A percentile compares a stretch with the other conserved stretches of the same genome.
These are phyloP conservation scores for Paradoxurus hermaphroditus DNA, from an alignment of 2,113 vertebrate genomes.

Conservation along the genomic window DNA sequence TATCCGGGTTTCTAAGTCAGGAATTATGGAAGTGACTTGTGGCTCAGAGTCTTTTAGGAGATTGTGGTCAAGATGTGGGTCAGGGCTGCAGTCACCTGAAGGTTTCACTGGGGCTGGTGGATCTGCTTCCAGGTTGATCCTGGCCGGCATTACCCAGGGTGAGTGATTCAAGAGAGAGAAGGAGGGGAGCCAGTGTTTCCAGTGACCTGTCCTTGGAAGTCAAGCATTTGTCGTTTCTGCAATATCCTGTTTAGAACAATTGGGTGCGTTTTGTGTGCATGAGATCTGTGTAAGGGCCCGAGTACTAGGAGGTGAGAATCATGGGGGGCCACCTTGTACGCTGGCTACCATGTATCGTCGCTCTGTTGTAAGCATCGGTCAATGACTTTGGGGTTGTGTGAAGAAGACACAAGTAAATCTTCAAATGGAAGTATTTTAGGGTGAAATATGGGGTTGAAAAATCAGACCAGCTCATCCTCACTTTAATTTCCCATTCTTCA, in stretches of 20 bases:
- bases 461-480: neutral
- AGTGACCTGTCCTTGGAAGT: neutral
- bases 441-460: neutral
- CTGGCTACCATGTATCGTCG: neutral
- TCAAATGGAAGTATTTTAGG: neutral
- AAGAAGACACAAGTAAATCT: neutral
- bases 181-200: neutral
- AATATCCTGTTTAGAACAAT: neutral
- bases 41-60: neutral
- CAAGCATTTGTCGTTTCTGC: neutral
- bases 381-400: neutral
- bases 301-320: neutral
- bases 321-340: neutral
- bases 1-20: neutral
- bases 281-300: accelerated
- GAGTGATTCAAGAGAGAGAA: neutral
- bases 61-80: neutral
- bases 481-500: neutral
- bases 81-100: neutral
- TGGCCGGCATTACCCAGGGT: neutral
- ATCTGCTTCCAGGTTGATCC: neutral
- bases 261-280: neutral
- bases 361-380: neutral
- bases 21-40: neutral
- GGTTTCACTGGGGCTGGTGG: too few relatives aligned